These are phyloP conservation scores for Anser cygnoides DNA, from an alignment of 2,113 vertebrate species.

Conservation along the genomic window DNA sequence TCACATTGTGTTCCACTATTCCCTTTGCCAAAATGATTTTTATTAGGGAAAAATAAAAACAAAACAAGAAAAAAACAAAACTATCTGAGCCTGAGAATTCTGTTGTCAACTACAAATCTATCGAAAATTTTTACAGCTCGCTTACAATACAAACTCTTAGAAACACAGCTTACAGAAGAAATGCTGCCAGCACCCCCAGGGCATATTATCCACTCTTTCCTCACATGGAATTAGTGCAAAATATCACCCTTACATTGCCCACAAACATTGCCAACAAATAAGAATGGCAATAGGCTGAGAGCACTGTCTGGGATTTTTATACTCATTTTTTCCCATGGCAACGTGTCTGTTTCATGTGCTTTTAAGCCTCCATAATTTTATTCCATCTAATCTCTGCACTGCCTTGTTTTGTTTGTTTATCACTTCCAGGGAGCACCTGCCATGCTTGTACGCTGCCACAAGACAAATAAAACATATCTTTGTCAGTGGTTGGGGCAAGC, in stretches of 20 bases:
- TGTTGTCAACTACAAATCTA: neutral
- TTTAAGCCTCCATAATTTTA: neutral
- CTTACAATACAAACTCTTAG: neutral
- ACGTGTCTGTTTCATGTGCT: neutral
- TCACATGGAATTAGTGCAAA: conserved; percentile 20
- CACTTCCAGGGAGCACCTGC: neutral
- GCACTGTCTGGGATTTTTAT: neutral
- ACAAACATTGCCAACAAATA: neutral
- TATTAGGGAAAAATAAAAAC: neutral
- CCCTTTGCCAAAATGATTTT: conserved; percentile 50
- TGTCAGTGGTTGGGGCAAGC: neutral
- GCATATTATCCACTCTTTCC: neutral
- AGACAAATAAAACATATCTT: neutral
- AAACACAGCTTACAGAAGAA: neutral
- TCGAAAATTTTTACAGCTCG: neutral
- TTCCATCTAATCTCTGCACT: neutral
- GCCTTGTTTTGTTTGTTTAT: neutral
- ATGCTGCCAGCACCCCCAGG: neutral
- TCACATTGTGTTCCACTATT: conserved; percentile 44
- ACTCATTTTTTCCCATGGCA: conserved; percentile 36
- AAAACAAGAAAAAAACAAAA: neutral
- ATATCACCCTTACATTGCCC: neutral
- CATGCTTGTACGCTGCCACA: neutral
- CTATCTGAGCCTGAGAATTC: neutral
- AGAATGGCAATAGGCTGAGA: neutral